Evolutionary conservation across 2,113 vertebrate genomes (phyloP).

Genomic region (Odobenus rosmarus): DNA sequence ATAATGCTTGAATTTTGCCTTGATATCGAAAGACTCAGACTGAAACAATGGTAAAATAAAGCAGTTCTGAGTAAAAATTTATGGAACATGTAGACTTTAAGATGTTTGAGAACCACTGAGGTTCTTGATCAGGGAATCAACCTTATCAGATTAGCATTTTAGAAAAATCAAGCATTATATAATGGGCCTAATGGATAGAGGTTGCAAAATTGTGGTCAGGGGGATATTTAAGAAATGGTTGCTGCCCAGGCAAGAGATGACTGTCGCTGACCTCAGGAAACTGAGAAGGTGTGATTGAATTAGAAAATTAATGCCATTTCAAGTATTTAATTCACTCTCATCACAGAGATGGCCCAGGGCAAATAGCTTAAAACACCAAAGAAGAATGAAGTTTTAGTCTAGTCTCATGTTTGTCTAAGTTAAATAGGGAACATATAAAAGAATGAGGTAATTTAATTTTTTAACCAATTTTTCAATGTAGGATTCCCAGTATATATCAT

Average conservation of each 20-base stretch:
- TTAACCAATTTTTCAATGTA: constrained; percentile 9
- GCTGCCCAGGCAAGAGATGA: background rate
- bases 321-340: background rate
- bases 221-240: background rate
- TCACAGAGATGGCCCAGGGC: background rate
- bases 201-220: background rate
- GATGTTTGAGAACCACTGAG: background rate
- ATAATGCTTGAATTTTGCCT: background rate
- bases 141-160: background rate
- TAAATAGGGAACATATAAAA: background rate
- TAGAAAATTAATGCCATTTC: background rate
- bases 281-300: background rate
- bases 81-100: background rate
- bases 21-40: background rate
- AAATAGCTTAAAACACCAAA: background rate
- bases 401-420: background rate
- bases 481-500: background rate
- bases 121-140: background rate
- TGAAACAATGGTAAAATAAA: background rate
- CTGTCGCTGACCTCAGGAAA: background rate
- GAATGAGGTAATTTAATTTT: constrained; percentile 8
- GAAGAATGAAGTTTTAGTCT: background rate
- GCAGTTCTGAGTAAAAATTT: background rate
- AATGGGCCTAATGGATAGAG: background rate
- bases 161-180: background rate